Evolutionary conservation across 1,140 invertebrate genomes (phyloP).

Genomic region (Eriocheir sinensis): DNA sequence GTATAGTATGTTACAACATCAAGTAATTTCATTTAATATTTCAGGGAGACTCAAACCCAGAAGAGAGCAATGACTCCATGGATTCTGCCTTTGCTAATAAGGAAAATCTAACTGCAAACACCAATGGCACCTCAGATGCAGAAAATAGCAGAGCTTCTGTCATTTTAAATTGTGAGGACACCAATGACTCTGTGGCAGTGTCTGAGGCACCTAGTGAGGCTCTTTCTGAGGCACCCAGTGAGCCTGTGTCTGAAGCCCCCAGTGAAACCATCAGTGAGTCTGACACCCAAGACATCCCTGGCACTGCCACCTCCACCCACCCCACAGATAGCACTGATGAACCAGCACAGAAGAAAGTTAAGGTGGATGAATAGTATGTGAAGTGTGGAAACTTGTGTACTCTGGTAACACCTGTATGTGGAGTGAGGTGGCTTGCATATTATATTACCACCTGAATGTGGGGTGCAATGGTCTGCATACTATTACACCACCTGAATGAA

Average conservation of each 20-base stretch:
- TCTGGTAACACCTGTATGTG: slow-evolving; percentile 58
- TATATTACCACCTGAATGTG: slow-evolving; percentile 63
- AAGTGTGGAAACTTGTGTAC: slow-evolving; percentile 59
- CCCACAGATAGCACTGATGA: slow-evolving; percentile 73
- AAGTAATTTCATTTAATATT: too few relatives aligned
- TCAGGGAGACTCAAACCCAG: slow-evolving; percentile 70
- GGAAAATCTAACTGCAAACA: slow-evolving; percentile 77
- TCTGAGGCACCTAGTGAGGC: slow-evolving; percentile 71
- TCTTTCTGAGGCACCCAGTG: slow-evolving; percentile 67
- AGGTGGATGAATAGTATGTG: slow-evolving; percentile 78
- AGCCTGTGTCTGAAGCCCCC: slow-evolving; percentile 67
- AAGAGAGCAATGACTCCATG: slow-evolving; percentile 78
- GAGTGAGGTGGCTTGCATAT: slow-evolving; percentile 51
- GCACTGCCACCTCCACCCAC: slow-evolving; percentile 3
- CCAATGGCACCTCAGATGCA: slow-evolving; percentile 78
- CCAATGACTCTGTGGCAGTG: slow-evolving; percentile 77
- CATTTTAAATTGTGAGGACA: slow-evolving; percentile 77
- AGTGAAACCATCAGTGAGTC: slow-evolving; percentile 71
- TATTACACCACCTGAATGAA: slow-evolving; percentile 57
- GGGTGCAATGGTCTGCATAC: slow-evolving; percentile 64
- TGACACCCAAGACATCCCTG: slow-evolving; percentile 69
- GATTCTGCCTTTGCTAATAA: slow-evolving; percentile 78
- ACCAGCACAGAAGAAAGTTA: slow-evolving; percentile 78
- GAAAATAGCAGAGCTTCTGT: slow-evolving; percentile 78
- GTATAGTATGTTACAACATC: too few relatives aligned